A percentile compares a stretch with the other conserved stretches of the same genome.
Evolutionary conservation across 2,888 invertebrate genomes (phyloP).

Genomic region (Xestia xanthographa): DNA sequence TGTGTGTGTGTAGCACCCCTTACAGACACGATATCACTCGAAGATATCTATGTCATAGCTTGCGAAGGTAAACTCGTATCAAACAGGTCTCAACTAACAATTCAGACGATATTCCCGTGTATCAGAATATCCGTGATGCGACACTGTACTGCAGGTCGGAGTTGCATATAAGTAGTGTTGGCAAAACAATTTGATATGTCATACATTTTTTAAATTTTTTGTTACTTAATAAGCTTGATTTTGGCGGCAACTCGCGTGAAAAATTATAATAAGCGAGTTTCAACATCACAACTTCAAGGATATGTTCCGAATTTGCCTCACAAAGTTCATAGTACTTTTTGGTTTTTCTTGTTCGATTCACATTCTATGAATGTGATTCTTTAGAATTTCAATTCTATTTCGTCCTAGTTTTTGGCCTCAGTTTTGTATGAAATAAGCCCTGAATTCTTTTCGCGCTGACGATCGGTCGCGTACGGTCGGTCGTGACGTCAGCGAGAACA

Average conservation of each 20-base stretch:
- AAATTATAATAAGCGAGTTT: background rate
- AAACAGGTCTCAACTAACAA: constrained; percentile 42
- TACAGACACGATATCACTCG: constrained; percentile 8
- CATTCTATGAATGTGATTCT: too few species aligned
- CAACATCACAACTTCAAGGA: background rate
- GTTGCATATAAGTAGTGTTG: constrained; percentile 47
- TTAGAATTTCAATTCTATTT: too few species aligned
- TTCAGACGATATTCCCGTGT: constrained; percentile 42
- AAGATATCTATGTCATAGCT: constrained; percentile 22
- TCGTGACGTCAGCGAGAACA: too few species aligned
- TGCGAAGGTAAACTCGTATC: constrained; percentile 28
- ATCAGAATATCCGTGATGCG: constrained; percentile 51
- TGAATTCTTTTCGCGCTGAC: too few species aligned
- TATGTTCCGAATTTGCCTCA: background rate
- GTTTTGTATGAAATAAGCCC: too few species aligned
- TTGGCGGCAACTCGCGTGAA: background rate
- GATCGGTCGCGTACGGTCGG: too few species aligned
- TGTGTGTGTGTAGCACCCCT: background rate
- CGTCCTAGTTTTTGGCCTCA: too few species aligned
- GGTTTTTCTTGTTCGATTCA: background rate
- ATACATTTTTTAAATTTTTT: background rate
- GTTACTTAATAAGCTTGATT: background rate
- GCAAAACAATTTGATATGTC: constrained; percentile 22
- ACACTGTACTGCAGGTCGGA: constrained; percentile 53
- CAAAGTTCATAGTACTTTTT: background rate